Conservation (phyloP, 2,797 vertebrate species). For the Xenopus petersii region DNA sequence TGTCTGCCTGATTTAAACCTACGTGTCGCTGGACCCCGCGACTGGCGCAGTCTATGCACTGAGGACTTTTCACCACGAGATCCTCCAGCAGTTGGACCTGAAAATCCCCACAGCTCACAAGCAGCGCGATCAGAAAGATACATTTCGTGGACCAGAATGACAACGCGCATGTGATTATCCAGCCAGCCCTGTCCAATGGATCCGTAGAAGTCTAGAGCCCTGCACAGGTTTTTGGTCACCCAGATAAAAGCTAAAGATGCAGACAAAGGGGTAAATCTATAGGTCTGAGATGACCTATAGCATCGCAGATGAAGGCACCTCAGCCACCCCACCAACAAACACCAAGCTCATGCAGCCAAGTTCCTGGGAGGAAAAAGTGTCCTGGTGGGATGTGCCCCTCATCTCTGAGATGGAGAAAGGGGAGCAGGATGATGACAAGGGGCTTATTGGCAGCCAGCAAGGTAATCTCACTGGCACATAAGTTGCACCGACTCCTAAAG, state of each 20-base stretch:
- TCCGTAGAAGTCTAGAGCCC: conserved; percentile 82
- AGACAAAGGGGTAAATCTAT: conserved; percentile 84
- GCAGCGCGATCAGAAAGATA: conserved; percentile 79
- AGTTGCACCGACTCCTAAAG: conserved; percentile 71
- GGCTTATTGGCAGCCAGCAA: conserved; percentile 68
- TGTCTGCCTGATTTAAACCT: too few species aligned
- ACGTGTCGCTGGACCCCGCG: too few species aligned
- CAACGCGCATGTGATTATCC: conserved; percentile 80
- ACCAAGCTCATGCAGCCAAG: conserved; percentile 68
- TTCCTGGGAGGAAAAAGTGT: conserved; percentile 66
- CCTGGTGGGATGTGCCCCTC: conserved; percentile 85
- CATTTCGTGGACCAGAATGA: conserved; percentile 92
- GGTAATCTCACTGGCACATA: conserved; percentile 73
- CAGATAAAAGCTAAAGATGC: conserved; percentile 85
- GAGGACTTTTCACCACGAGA: conserved; percentile 94
- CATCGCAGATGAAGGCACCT: conserved; percentile 76
- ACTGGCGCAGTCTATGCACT: too few species aligned
- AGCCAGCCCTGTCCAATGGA: conserved; percentile 80
- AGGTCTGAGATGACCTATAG: conserved; percentile 82
- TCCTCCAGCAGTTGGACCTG: conserved; percentile 82
- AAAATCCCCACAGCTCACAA: conserved; percentile 86
- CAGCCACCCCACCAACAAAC: conserved; percentile 70
- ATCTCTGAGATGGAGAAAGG: conserved; percentile 77
- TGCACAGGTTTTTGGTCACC: conserved; percentile 78
- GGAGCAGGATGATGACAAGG: conserved; percentile 70